These are phyloP conservation scores for Phylloscopus whistleri DNA, from an alignment of 2,113 vertebrate species.

Conservation along the genomic window DNA sequence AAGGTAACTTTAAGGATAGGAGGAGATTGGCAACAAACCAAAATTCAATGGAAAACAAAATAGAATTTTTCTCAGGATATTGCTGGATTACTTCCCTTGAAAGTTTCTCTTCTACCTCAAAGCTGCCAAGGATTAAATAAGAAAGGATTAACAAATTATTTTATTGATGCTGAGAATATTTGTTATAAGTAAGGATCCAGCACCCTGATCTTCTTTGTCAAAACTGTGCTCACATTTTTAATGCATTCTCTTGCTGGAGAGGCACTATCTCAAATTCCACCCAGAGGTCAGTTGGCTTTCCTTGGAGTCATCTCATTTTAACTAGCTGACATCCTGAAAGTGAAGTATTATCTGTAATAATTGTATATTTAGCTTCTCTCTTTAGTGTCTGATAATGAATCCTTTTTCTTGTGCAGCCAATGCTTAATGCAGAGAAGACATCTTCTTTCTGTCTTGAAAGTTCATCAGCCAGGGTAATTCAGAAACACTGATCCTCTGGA, in stretches of 20 bases:
- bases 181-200: not conserved
- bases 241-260: not conserved
- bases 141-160: not conserved
- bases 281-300: not conserved
- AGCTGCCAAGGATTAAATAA: not conserved
- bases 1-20: not conserved
- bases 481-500: not conserved
- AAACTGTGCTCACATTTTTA: not conserved
- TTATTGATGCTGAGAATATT: not conserved
- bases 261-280: not conserved
- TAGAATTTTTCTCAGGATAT: not conserved
- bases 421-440: accelerated
- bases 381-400: not conserved
- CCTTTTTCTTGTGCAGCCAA: not conserved
- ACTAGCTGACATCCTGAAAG: not conserved
- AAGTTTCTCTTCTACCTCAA: not conserved
- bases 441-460: not conserved
- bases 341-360: not conserved
- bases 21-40: accelerated
- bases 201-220: not conserved
- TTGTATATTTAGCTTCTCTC: not conserved
- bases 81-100: not conserved
- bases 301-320: not conserved
- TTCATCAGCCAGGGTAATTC: not conserved
- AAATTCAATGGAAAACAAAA: not conserved